Evolutionary conservation across 2,888 invertebrate species (phyloP), one percentile per base, ranked within the genome.

Genomic region (Rhagonycha lutea): DNA sequence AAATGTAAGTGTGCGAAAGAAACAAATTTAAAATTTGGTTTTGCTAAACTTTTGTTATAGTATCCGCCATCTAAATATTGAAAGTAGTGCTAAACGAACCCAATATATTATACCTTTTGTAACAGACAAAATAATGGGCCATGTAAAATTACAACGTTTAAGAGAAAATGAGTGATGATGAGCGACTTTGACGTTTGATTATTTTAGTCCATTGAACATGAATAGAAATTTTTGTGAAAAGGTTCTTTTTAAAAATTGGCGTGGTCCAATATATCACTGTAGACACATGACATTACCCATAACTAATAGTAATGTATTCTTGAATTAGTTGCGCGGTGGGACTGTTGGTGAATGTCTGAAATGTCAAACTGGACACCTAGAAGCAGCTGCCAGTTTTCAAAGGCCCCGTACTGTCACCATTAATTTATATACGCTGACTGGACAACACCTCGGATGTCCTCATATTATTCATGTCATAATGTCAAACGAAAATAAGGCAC

Each of bases 241-340:
- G 80, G 79, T 79, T 80, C 80, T 81, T 79, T 81, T 80, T 76
- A 80, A 82, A 82, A 82, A 81, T 80, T 80, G 80, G 80, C 81
- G 81, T 83, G 82, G 83, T 82, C 82, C 83, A 84, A 87, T 87
- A 87, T 85, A 87, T 87, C 87, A 87, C 85, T 83, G 81, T 78
- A 80, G 78, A 79, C 82, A 83, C 84, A 85, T 84, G 84, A 84
- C 83, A 81, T 83, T 86, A 84, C 84, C 86, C 87, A 87, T 86
- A 86, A 86, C 87, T 87, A 86, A 87, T 86, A 85, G 85, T 83
- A 85, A 86, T 87, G 86, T 86, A 87, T 86, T 86, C 86, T 85
- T 83, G 84, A 85, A 87, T 87, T 86, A 85, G 86, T 84, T 83
- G 81, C 84, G 83, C 85, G 82, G 83, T 83, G 79, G 84, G 83